phyloP scores from a whole-genome alignment of 2,888 invertebrate species.

The Suillia variegata region DNA sequence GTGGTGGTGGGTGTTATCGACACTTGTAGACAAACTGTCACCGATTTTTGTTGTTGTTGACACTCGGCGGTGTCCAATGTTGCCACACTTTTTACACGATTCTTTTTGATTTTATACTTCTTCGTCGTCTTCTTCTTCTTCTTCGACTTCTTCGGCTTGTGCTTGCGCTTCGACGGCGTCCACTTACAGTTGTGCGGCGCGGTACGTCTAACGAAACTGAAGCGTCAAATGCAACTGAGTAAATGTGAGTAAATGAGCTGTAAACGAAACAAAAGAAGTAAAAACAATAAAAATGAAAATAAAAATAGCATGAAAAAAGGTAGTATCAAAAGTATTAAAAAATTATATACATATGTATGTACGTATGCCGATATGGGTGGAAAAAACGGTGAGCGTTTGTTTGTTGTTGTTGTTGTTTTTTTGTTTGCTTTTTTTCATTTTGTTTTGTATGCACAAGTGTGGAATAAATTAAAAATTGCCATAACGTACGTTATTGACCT shows the following conservation, averaged over 20 bases:
- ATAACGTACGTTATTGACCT: slow-evolving; percentile 13
- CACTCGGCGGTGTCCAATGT: neutral
- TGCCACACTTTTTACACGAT: too few species aligned
- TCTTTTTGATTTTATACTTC: too few species aligned
- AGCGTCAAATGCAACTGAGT: slow-evolving; percentile 12
- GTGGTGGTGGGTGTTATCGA: too few species aligned
- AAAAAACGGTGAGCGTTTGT: neutral
- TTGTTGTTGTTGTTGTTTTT: neutral
- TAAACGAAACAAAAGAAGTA: slow-evolving; percentile 12
- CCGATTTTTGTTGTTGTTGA: too few species aligned
- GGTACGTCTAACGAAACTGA: neutral
- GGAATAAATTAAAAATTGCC: slow-evolving; percentile 48
- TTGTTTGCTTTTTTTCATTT: slow-evolving; percentile 18
- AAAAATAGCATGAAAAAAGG: too few species aligned
- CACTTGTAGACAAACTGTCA: too few species aligned
- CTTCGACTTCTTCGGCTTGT: too few species aligned
- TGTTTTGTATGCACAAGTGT: slow-evolving; percentile 15
- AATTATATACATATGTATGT: too few species aligned
- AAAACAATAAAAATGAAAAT: too few species aligned
- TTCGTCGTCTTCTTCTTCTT: too few species aligned
- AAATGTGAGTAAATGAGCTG: slow-evolving; percentile 16
- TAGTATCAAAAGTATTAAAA: slow-evolving; percentile 16
- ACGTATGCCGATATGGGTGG: neutral
- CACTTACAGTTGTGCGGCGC: too few species aligned
- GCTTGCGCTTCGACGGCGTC: too few species aligned